phyloP scores from a whole-genome alignment of 2,888 invertebrate species.

The Andrena minutula region DNA sequence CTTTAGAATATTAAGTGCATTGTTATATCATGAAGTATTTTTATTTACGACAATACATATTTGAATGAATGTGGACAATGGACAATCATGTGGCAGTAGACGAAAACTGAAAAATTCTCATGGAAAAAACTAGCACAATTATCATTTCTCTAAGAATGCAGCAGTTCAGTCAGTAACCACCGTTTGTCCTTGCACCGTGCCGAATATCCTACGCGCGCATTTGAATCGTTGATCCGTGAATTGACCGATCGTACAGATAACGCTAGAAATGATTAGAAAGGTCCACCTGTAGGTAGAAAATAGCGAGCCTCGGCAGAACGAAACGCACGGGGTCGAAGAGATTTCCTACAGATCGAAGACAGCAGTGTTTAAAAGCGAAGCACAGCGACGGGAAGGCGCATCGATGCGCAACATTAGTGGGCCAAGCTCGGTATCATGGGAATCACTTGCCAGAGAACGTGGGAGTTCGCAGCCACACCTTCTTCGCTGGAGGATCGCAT shows the following conservation, averaged over 20 bases:
- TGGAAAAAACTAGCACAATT: background rate
- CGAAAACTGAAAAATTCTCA: no score
- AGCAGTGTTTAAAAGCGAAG: conserved; percentile 17
- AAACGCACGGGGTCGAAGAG: background rate
- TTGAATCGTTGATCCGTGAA: conserved; percentile 2
- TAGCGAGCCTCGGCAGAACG: background rate
- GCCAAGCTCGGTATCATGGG: conserved; percentile 59
- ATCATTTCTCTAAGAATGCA: background rate
- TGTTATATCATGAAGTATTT: no score
- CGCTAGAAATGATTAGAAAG: conserved; percentile 3
- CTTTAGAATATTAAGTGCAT: no score
- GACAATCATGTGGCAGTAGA: no score
- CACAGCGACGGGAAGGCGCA: conserved; percentile 32
- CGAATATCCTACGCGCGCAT: background rate
- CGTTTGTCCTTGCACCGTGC: background rate
- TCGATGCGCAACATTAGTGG: conserved; percentile 45
- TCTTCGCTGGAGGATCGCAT: conserved; percentile 53
- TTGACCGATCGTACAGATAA: background rate
- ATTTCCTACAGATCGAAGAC: conserved; percentile 2
- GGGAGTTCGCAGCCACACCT: conserved; percentile 72
- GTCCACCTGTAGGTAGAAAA: background rate
- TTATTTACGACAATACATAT: no score
- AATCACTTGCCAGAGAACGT: conserved; percentile 68
- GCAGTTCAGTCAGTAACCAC: background rate
- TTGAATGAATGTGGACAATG: no score